Evolutionary conservation across 37 sponge, comb jelly and placozoan genomes (phyloP), one percentile per base, ranked within the genome.

Genomic region (Haliclona indistincta): DNA sequence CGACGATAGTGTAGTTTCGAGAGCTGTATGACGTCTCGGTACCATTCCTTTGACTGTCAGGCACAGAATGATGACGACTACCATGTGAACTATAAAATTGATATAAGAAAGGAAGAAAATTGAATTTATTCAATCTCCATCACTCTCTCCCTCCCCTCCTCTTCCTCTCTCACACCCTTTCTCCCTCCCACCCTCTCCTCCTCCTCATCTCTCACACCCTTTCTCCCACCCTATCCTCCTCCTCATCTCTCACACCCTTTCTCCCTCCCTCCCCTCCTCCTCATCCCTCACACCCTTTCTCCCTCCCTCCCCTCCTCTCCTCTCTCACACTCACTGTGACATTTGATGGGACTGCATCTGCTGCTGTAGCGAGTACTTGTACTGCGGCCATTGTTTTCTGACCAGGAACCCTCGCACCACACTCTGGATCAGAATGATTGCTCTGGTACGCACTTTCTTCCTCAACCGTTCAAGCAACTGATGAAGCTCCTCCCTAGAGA

Each of bases 1-100:
- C 90, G 1, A 80, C 73, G 34, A 94, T 73, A 2, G 94, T 89
- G 62, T 94, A 94, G 64, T 89, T 89, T 0, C 85, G 47, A 15
- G 37, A 43, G n/a, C 45, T 6, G n/a, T 17, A n/a, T 58, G 7
- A 6, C 60, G 22, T 6, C 28, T 20, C 26, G 8, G 13, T 8
- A 47, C 49, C 49, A 58, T 58, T 58, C 28, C 60, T 11, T 26
- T 25, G 22, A 25, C 60, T 58, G 26, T 25, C 60, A 25, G 60
- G 60, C 7, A 58, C 25, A n/a, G 60, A 26, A 58, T 8, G 60
- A 20, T 25, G 60, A 58, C n/a, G 25, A 20, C 13, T 58, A 6
- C 22, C 60, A 25, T 6, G 11, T 17, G 51, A 47, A 47, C 15
- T 17, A 47, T 15, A 47, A 15, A 47, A 47, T 10, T 47, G 51